phyloP scores from a whole-genome alignment of 2,888 invertebrate genomes.

The Lasiommata megera region DNA sequence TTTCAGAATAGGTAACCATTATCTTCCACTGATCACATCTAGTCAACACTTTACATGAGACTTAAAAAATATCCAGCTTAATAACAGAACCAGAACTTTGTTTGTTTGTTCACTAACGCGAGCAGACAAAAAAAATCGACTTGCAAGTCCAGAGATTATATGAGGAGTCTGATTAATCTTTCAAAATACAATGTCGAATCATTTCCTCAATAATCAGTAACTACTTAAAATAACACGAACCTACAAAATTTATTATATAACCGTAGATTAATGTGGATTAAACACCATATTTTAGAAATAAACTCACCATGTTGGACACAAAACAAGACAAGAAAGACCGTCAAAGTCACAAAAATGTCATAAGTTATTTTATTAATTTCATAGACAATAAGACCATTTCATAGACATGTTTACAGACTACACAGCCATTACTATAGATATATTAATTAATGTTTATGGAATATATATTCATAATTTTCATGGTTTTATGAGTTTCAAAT shows the following conservation, averaged over 20 bases:
- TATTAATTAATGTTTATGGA: too few relatives aligned
- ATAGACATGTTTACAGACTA: too few relatives aligned
- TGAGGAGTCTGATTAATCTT: background rate
- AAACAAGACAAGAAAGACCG: slow-evolving; percentile 60
- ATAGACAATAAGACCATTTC: too few relatives aligned
- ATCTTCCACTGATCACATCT: too few relatives aligned
- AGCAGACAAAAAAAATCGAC: background rate
- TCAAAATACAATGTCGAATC: slow-evolving; percentile 2
- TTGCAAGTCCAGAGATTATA: background rate
- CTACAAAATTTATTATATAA: background rate
- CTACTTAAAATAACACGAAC: background rate
- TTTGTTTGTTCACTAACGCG: background rate
- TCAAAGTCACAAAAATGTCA: slow-evolving; percentile 24
- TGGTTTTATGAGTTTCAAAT: too few relatives aligned
- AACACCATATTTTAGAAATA: slow-evolving; percentile 30
- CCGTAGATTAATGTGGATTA: slow-evolving; percentile 57
- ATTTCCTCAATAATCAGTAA: background rate
- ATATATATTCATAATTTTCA: too few relatives aligned
- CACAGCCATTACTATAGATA: too few relatives aligned
- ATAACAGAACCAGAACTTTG: background rate
- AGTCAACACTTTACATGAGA: too few relatives aligned
- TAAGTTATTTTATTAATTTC: too few relatives aligned
- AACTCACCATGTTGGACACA: slow-evolving; percentile 76
- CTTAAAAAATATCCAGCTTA: too few relatives aligned
- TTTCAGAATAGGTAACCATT: background rate